Evolutionary conservation across 2,888 invertebrate species (phyloP).

Genomic region (Selenia dentaria): DNA sequence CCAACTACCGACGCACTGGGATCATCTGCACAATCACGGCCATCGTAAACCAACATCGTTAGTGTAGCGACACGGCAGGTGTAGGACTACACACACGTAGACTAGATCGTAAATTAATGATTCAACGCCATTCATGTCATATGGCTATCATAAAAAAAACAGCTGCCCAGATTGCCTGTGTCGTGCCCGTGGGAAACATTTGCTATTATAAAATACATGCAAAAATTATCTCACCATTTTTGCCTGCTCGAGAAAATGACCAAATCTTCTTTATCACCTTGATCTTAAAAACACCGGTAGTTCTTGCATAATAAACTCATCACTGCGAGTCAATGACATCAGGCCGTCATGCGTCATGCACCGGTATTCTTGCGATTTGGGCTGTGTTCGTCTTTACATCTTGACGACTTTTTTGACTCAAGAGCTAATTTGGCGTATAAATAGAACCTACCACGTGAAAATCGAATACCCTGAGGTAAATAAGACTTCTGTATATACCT

Average conservation of each 20-base stretch:
- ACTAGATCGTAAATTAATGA: slow-evolving; percentile 5
- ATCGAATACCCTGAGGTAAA: too few relatives aligned
- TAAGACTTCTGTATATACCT: too few relatives aligned
- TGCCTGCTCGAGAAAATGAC: slow-evolving; percentile 13
- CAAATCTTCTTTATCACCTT: slow-evolving; percentile 21
- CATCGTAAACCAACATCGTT: slow-evolving; percentile 48
- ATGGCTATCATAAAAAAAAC: slow-evolving; percentile 8
- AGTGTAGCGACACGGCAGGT: slow-evolving; percentile 29
- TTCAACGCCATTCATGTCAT: slow-evolving; percentile 1
- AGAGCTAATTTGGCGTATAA: slow-evolving; percentile 4
- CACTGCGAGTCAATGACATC: slow-evolving; percentile 24
- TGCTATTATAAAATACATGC: slow-evolving; percentile 19
- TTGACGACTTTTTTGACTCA: background rate
- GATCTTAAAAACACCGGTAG: slow-evolving; percentile 24
- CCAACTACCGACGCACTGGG: slow-evolving; percentile 45
- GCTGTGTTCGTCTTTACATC: slow-evolving; percentile 8
- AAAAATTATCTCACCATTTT: slow-evolving; percentile 16
- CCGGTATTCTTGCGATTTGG: slow-evolving; percentile 22
- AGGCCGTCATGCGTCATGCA: slow-evolving; percentile 23
- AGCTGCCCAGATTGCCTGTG: slow-evolving; percentile 2
- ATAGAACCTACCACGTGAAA: too few relatives aligned
- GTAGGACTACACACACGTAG: slow-evolving; percentile 21
- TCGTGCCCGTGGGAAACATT: slow-evolving; percentile 10
- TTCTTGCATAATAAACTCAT: slow-evolving; percentile 27
- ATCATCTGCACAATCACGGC: slow-evolving; percentile 48